Percentiles rank a stretch among this genome's conserved stretches.
Evolutionary conservation across 2,888 invertebrate species (phyloP).

Genomic region (Morpho deidamia): DNA sequence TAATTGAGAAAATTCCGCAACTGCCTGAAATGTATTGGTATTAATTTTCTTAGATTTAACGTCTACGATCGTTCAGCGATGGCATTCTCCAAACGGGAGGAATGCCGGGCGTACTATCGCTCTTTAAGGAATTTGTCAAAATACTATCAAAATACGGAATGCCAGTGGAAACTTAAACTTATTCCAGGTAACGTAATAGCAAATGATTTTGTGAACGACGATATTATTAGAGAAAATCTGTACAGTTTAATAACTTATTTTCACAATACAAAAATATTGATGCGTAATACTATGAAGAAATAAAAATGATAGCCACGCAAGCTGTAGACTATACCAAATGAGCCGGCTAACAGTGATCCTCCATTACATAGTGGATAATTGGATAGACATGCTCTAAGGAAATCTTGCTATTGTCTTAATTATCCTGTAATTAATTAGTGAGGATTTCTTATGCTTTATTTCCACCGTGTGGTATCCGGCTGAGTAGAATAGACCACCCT

Average conservation of each 20-base stretch:
- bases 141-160: slow-evolving; percentile 66
- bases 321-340: too few species aligned
- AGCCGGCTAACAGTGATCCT: too few species aligned
- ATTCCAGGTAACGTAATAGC: slow-evolving; percentile 62
- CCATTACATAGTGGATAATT: neutral
- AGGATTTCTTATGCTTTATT: too few species aligned
- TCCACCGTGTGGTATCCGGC: too few species aligned
- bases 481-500: too few species aligned
- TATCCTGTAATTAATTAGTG: too few species aligned
- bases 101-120: slow-evolving; percentile 80
- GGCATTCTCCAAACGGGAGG: slow-evolving; percentile 65
- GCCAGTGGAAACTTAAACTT: slow-evolving; percentile 80
- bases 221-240: too few species aligned
- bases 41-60: slow-evolving; percentile 77
- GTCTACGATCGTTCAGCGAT: slow-evolving; percentile 83
- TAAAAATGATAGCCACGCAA: too few species aligned
- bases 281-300: too few species aligned
- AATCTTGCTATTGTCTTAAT: neutral
- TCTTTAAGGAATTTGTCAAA: slow-evolving; percentile 72
- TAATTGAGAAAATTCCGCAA: neutral
- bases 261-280: too few species aligned
- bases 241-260: too few species aligned
- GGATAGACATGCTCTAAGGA: neutral
- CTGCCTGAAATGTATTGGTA: neutral
- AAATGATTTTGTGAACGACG: too few species aligned